Evolutionary conservation across 2,888 invertebrate species (phyloP), one percentile per base, ranked within the genome.

Genomic region (Phanerotoma sp.): DNA sequence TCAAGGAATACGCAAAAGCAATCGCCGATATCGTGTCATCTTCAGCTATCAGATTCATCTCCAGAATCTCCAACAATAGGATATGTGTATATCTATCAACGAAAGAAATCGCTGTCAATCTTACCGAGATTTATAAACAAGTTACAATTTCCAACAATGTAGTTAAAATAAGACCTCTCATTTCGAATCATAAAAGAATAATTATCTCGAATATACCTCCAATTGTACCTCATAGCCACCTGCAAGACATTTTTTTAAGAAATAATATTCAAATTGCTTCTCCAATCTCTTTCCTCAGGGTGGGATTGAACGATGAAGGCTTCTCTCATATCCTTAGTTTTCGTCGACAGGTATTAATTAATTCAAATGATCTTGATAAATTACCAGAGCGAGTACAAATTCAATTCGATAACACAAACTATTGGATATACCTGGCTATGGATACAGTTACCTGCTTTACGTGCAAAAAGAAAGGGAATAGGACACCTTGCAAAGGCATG

Each of bases 121-220:
- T 33, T 4, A n/a, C n/a, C 33, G 15, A 33, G 6, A 3, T 13
- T 3, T n/a, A 3, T 33, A 33, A 33, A 11, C n/a, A n/a, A 3
- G 33, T 33, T 11, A 9, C 11, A 33, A 15, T 33, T 2, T 5
- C n/a, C 33, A 5, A 33, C 11, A 53, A 1, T 53, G 3, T 3
- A 0, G 28, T 60, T 1, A 28, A 41, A 37, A 56, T 62, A 1
- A 48, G 52, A 42, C 61, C 61, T 3, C 46, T 63, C 1, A 35
- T 59, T 5, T 30, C 46, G 0, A 58, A 60, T 52, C 15, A 15
- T 9, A 25, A 58, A 45, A 21, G 58, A 35, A 13, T 58, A 1
- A 58, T 58, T 1, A 9, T 63, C 1, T 63, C 58, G 0, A 65
- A 63, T 45, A 57, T 60, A 2, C 58, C 56, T 41, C 60, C 61